Percentiles rank a stretch among this genome's conserved stretches.
These are phyloP conservation scores for Stigmatopora argus DNA, from an alignment of 2,113 vertebrate genomes.

Conservation along the genomic window DNA sequence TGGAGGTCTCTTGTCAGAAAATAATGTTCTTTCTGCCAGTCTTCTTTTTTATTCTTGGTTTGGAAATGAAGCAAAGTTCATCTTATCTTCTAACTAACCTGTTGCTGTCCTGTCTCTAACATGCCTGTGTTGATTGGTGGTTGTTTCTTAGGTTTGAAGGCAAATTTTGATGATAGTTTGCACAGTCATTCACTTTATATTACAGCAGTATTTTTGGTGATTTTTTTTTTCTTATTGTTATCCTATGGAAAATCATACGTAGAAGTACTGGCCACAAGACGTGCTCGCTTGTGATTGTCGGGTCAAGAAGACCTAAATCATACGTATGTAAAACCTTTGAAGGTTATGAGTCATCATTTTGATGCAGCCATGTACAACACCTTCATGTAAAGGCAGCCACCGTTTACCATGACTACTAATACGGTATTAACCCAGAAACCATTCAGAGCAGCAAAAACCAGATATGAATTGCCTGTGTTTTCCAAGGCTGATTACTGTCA, in stretches of 20 bases:
- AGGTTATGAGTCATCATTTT: constrained; percentile 12
- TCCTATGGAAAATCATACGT: neutral
- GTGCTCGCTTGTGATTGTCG: neutral
- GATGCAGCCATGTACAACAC: constrained; percentile 3
- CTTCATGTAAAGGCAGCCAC: constrained; percentile 16
- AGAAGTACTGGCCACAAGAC: neutral
- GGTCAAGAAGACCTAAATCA: neutral
- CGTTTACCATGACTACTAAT: constrained; percentile 42
- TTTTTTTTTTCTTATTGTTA: neutral
- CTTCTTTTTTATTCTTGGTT: too few relatives aligned
- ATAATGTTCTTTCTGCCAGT: too few relatives aligned
- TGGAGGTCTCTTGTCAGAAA: too few relatives aligned
- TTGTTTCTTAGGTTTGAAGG: too few relatives aligned
- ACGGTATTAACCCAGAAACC: constrained; percentile 63
- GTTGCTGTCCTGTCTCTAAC: too few relatives aligned
- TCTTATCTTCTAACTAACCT: too few relatives aligned
- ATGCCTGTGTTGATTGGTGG: too few relatives aligned
- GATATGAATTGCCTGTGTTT: constrained; percentile 26
- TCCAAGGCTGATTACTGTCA: constrained; percentile 32
- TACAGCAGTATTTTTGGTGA: neutral
- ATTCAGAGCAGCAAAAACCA: constrained; percentile 9
- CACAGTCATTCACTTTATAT: too few relatives aligned
- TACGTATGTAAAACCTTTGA: neutral
- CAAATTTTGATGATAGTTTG: too few relatives aligned
- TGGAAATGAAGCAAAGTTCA: too few relatives aligned